Percentiles rank a stretch among this genome's conserved stretches.
Conservation (phyloP, 1,140 invertebrate genomes). For the Pachypsylla venusta region DNA sequence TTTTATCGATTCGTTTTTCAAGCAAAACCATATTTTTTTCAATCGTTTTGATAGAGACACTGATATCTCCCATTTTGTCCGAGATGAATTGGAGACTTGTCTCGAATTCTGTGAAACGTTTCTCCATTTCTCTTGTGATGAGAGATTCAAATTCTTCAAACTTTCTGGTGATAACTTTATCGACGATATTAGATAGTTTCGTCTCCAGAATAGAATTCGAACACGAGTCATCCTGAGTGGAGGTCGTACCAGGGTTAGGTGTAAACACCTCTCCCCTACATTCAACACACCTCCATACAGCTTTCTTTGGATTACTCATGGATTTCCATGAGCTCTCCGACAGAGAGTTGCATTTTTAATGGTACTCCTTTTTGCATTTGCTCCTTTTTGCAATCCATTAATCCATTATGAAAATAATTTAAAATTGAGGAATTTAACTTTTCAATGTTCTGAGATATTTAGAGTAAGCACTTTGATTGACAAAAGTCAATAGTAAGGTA, state of each 20-base stretch:
- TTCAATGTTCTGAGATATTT: no score
- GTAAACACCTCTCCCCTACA: no score
- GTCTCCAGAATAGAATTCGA: no score
- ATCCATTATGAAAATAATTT: no score
- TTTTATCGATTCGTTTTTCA: neutral
- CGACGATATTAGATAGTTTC: neutral
- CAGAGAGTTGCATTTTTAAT: neutral
- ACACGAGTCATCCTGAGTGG: neutral
- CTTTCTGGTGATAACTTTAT: neutral
- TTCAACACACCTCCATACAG: neutral
- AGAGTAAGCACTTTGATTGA: no score
- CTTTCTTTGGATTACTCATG: neutral
- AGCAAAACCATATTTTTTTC: neutral
- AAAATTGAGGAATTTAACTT: no score
- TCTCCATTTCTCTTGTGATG: neutral
- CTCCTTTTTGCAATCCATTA: neutral
- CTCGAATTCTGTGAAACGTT: neutral
- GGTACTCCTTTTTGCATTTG: neutral
- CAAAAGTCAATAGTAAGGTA: no score
- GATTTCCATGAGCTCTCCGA: neutral
- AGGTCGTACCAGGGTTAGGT: neutral
- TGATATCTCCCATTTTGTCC: neutral
- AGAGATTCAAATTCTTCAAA: neutral
- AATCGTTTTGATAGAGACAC: neutral
- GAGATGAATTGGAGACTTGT: neutral